Evolutionary conservation across 2,797 vertebrate genomes (phyloP).

Genomic region (Thalassophryne amazonica): DNA sequence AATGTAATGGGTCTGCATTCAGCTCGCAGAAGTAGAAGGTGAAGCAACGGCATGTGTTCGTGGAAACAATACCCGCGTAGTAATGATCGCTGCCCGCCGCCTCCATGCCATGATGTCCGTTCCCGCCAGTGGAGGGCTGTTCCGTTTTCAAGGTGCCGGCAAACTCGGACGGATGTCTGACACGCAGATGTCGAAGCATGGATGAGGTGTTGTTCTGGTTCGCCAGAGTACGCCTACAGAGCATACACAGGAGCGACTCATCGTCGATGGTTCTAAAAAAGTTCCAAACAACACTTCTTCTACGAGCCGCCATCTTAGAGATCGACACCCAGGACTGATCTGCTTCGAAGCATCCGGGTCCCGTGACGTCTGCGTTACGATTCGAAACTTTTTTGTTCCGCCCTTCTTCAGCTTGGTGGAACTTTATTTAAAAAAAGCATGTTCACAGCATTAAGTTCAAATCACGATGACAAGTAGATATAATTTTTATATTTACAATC

Average conservation of each 20-base stretch:
- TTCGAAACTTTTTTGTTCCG: no score
- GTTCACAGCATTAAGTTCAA: no score
- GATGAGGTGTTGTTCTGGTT: conserved; percentile 63
- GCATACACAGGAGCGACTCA: conserved; percentile 51
- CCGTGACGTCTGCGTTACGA: no score
- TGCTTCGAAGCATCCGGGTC: no score
- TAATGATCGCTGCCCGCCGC: conserved; percentile 16
- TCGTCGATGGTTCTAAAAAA: conserved; percentile 56
- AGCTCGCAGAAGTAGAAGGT: not conserved
- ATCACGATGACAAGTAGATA: no score
- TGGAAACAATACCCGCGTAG: conserved; percentile 33
- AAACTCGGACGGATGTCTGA: conserved; percentile 59
- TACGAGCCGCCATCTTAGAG: conserved; percentile 32
- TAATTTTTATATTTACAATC: no score
- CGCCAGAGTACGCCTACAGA: conserved; percentile 47
- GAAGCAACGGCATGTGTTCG: not conserved
- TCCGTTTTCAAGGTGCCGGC: conserved; percentile 5
- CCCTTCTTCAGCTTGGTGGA: no score
- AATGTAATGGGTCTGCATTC: not conserved
- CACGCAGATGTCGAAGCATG: conserved; percentile 69
- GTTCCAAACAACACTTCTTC: conserved; percentile 63
- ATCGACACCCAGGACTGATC: no score
- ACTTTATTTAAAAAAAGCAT: no score
- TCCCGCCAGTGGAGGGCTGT: not conserved
- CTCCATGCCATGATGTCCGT: not conserved